Evolutionary conservation across 2,113 vertebrate species (phyloP).

Genomic region (Tragulus kanchil): DNA sequence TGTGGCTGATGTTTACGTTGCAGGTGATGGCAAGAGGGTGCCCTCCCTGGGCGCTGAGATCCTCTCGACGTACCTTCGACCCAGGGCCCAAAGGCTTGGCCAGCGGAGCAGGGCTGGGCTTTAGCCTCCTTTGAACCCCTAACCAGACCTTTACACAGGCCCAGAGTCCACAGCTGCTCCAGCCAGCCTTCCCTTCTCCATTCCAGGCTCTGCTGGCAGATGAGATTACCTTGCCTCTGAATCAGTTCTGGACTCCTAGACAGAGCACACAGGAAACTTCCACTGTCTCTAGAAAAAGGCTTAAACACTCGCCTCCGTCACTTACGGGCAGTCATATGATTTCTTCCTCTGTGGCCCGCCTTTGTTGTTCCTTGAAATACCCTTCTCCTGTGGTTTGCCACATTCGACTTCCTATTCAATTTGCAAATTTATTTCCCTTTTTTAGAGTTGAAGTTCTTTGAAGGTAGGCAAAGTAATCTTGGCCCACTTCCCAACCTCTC

Average conservation of each 20-base stretch:
- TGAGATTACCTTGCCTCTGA: neutral
- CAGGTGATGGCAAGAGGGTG: neutral
- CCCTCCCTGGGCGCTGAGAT: neutral
- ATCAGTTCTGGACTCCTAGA: neutral
- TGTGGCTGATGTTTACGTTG: neutral
- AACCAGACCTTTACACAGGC: neutral
- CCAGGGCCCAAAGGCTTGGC: neutral
- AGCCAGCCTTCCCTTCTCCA: neutral
- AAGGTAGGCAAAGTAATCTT: neutral
- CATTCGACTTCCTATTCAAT: neutral
- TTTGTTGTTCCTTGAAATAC: neutral
- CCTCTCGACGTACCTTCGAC: neutral
- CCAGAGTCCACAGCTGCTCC: neutral
- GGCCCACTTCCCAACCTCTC: neutral
- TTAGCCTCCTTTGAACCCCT: neutral
- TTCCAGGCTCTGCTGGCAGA: neutral
- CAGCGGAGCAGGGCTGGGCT: neutral
- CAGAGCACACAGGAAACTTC: neutral
- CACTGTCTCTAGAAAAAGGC: neutral
- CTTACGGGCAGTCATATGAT: rapidly evolving
- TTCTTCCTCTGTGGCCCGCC: neutral
- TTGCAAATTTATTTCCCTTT: neutral
- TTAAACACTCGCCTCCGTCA: neutral
- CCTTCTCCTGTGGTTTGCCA: neutral
- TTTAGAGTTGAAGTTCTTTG: neutral